Conservation (phyloP, 1,140 invertebrate genomes). For the Drosophila nikananu region DNA sequence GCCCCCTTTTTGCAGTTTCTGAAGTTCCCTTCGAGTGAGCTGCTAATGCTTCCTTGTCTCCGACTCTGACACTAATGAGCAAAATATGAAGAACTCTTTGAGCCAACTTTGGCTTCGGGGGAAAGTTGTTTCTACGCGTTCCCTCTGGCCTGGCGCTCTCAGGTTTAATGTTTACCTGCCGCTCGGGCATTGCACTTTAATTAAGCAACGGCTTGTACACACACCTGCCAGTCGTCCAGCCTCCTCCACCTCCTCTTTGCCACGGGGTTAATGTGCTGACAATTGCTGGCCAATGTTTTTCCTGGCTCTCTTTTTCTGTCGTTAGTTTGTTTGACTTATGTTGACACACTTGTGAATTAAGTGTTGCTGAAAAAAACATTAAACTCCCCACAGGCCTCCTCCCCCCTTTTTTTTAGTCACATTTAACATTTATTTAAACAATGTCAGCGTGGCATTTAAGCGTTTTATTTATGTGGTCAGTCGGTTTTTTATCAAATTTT, state of each 20-base stretch:
- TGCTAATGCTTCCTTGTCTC: slow-evolving; percentile 35
- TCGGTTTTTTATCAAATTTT: slow-evolving; percentile 35
- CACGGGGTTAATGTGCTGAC: slow-evolving; percentile 70
- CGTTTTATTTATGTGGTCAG: slow-evolving; percentile 41
- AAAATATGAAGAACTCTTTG: slow-evolving; percentile 49
- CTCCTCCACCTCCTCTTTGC: slow-evolving; percentile 21
- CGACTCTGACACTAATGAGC: slow-evolving; percentile 62
- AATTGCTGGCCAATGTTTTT: slow-evolving; percentile 50
- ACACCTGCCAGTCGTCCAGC: slow-evolving; percentile 24
- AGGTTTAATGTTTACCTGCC: slow-evolving; percentile 14
- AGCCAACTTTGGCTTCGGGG: slow-evolving; percentile 25
- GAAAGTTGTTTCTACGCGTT: slow-evolving; percentile 17
- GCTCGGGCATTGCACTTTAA: slow-evolving; percentile 59
- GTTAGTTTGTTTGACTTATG: slow-evolving; percentile 46
- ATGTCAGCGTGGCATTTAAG: slow-evolving; percentile 49
- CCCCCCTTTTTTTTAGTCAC: slow-evolving; percentile 8
- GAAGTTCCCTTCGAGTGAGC: slow-evolving; percentile 12
- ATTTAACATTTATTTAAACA: slow-evolving; percentile 54
- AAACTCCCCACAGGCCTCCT: slow-evolving; percentile 9
- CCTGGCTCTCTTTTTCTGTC: slow-evolving; percentile 1
- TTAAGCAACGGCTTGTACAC: slow-evolving; percentile 43
- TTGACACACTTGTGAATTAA: slow-evolving; percentile 66
- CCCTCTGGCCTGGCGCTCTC: background rate
- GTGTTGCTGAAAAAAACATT: slow-evolving; percentile 45
- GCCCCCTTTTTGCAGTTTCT: background rate